Evolutionary conservation across 2,888 invertebrate genomes (phyloP).

Genomic region (Synergus gifuensis): DNA sequence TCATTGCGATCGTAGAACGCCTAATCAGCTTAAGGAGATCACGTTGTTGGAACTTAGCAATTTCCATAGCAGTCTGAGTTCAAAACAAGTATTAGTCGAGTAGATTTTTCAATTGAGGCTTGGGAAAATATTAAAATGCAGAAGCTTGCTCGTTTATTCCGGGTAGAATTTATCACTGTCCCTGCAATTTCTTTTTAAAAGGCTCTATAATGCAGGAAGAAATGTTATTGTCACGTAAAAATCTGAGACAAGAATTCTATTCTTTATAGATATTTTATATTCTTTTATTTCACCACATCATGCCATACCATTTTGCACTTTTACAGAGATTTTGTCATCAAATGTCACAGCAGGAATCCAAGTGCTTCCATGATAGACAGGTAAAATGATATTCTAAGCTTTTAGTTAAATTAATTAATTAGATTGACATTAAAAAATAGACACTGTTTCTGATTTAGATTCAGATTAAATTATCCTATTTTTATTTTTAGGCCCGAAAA

Average conservation of each 20-base stretch:
- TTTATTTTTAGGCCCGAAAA: slow-evolving; percentile 70
- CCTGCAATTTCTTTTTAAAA: slow-evolving; percentile 11
- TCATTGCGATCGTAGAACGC: not conserved
- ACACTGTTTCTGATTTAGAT: slow-evolving; percentile 8
- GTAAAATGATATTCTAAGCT: slow-evolving; percentile 61
- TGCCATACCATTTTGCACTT: slow-evolving; percentile 49
- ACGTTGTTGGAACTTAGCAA: slow-evolving; percentile 6
- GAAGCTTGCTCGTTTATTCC: not conserved
- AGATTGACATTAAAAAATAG: not conserved
- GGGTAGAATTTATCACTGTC: slow-evolving; percentile 9
- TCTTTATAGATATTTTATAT: not conserved
- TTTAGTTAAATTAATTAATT: not conserved
- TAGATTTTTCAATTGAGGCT: slow-evolving; percentile 12
- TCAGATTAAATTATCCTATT: not conserved
- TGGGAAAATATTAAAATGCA: slow-evolving; percentile 31
- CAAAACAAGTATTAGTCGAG: not conserved
- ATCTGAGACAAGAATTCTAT: too few relatives aligned
- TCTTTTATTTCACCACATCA: not conserved
- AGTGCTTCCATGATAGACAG: slow-evolving; percentile 78
- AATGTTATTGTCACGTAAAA: not conserved
- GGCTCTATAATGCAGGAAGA: not conserved
- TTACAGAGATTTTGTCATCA: slow-evolving; percentile 77
- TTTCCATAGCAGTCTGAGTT: not conserved
- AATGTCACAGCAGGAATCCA: slow-evolving; percentile 78
- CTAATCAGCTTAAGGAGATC: not conserved